Conservation (phyloP, 2,113 vertebrate genomes). For the Onychorhynchus coronatus region DNA sequence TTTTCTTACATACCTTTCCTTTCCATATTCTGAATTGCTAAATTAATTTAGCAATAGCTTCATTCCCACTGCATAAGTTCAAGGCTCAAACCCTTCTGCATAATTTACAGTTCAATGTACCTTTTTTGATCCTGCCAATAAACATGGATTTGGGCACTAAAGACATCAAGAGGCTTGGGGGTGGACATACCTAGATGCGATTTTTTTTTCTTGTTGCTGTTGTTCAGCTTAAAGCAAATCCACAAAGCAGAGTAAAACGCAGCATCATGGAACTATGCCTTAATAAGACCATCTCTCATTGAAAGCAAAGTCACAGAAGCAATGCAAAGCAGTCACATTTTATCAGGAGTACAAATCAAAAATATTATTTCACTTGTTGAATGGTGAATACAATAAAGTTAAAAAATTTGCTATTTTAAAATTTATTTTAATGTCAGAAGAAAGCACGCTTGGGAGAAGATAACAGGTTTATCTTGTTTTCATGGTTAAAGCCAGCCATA, state of each 20-base stretch:
- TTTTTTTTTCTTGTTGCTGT: background rate
- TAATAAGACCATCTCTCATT: background rate
- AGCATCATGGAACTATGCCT: background rate
- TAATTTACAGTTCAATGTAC: background rate
- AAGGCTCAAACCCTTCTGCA: background rate
- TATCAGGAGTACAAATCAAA: background rate
- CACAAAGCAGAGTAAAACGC: background rate
- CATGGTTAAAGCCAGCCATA: conserved; percentile 44
- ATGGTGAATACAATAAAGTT: background rate
- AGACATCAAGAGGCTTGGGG: background rate
- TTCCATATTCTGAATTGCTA: background rate
- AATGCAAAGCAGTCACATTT: background rate
- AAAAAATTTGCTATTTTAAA: background rate
- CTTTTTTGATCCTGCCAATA: background rate
- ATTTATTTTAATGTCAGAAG: background rate
- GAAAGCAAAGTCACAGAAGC: background rate
- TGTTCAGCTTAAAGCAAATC: background rate
- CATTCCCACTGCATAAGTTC: background rate
- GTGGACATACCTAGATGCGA: background rate
- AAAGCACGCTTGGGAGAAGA: background rate
- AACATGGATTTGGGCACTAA: background rate
- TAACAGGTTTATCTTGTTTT: conserved; percentile 66
- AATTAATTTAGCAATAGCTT: conserved; percentile 36
- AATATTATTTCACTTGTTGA: background rate
- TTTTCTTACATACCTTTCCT: background rate